Evolutionary conservation across 2,888 invertebrate species (phyloP).

Genomic region (Agonopterix arenella): DNA sequence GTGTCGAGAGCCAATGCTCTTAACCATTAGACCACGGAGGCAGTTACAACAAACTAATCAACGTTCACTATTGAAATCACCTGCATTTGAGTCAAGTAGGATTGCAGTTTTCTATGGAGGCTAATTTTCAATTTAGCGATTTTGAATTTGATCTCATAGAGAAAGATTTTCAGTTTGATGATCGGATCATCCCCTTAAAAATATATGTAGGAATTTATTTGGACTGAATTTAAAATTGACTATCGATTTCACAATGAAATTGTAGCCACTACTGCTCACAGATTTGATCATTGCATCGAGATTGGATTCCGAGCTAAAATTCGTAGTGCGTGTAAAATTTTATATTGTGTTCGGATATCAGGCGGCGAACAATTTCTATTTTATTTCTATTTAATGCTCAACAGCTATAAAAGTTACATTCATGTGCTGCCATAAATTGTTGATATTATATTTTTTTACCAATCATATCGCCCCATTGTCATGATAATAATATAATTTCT

Average conservation of each 20-base stretch:
- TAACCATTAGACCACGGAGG: too few species aligned
- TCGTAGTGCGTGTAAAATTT: neutral
- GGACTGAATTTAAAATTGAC: neutral
- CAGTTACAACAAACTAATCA: too few species aligned
- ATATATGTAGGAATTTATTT: neutral
- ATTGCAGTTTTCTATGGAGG: too few species aligned
- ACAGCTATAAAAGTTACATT: neutral
- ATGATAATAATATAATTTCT: too few species aligned
- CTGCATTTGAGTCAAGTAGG: too few species aligned
- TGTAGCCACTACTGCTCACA: neutral
- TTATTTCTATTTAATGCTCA: neutral
- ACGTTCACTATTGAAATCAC: too few species aligned
- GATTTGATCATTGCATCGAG: slow-evolving; percentile 3
- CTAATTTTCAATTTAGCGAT: neutral
- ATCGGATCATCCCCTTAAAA: neutral
- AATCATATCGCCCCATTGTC: too few species aligned
- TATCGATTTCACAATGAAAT: neutral
- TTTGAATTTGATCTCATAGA: neutral
- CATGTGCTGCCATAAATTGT: too few species aligned
- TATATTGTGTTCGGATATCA: neutral
- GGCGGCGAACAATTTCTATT: neutral
- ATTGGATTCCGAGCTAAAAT: slow-evolving; percentile 8
- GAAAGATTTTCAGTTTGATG: neutral
- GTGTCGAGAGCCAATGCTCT: too few species aligned
- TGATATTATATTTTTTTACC: too few species aligned